Base-by-base conservation (phyloP, 2,888 invertebrate genomes). In the Podabrus alpinus region DNA sequence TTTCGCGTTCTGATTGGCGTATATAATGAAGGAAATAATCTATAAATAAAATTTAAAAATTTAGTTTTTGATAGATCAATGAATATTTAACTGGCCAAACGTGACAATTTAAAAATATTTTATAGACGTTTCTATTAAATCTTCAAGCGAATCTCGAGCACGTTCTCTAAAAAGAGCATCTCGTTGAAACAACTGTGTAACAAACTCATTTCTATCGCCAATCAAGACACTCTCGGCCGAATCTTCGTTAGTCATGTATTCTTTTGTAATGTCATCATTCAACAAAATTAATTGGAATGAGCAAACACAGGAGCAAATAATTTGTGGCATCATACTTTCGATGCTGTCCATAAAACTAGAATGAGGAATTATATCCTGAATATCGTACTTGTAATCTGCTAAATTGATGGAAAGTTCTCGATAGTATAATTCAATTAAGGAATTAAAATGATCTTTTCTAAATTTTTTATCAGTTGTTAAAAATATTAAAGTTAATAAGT, bases 401-500 rank as follows among this genome's bases (percentile, higher is more conserved):
- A 85, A 59, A 71, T 81, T 69, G 64, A 82, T 85, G 75, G 84
- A 84, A 68, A 86, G 73, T 73, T 80, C 80, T 71, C 78, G 82
- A 76, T 86, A 86, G 75, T 86, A 86, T 68, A 83, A 79, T 3
- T 84, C 84, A 15, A 84, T 80, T 13, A 86, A 75, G 72, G 82
- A 78, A 72, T 84, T 82, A 79, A 85, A 79, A 68, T 83, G 71
- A 17, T 80, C 68, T 59, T 80, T 77, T 13, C 85, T 76, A 69
- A 85, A 84, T 17, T 81, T 80, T 67, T 81, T 80, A 0, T 81
- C 79, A 5, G 85, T 86, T 4, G 82, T 86, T 64, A 85, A 73
- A 71, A 83, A 82, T 11, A 86, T 70, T 24, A 85, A 68, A 4
- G 82, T 81, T 84, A 91, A 88, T 0, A 92, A 87, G 80, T 94